Evolutionary conservation across 2,113 vertebrate species (phyloP).

Genomic region (Pangasianodon hypophthalmus): DNA sequence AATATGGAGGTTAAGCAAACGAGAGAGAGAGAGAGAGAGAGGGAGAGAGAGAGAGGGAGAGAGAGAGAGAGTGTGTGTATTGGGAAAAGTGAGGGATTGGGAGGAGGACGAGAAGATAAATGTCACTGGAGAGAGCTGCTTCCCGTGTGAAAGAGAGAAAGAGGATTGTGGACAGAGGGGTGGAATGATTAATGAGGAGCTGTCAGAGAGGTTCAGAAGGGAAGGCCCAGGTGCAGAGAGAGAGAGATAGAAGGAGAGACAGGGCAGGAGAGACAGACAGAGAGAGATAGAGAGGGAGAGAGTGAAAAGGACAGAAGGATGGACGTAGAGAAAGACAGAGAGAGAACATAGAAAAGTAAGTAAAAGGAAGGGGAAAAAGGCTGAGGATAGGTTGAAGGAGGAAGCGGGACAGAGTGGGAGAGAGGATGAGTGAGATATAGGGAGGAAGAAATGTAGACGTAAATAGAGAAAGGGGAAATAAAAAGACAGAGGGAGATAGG

Average conservation of each 20-base stretch:
- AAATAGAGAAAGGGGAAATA: neutral
- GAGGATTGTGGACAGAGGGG: constrained; percentile 32
- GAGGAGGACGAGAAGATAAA: constrained; percentile 45
- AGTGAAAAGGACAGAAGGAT: neutral
- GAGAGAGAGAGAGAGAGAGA: neutral
- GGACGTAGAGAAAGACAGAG: neutral
- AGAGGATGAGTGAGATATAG: neutral
- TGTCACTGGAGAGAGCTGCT: constrained; percentile 48
- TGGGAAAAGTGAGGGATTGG: neutral
- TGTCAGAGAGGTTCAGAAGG: constrained; percentile 37
- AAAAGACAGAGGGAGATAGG: neutral
- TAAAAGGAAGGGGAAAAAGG: neutral
- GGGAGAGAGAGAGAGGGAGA: neutral
- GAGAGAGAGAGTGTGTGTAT: neutral
- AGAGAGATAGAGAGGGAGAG: neutral
- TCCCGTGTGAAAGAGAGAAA: constrained; percentile 54
- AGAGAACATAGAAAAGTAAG: neutral
- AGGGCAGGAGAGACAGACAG: constrained; percentile 39
- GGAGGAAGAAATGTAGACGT: neutral
- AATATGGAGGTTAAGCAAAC: neutral
- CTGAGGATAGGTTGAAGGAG: neutral
- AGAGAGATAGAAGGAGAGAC: constrained; percentile 6
- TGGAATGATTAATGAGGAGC: constrained; percentile 50
- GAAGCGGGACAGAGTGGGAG: neutral
- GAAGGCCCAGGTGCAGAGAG: constrained; percentile 46